Conservation (phyloP, 1,140 invertebrate species). For the Eumeta japonica region DNA sequence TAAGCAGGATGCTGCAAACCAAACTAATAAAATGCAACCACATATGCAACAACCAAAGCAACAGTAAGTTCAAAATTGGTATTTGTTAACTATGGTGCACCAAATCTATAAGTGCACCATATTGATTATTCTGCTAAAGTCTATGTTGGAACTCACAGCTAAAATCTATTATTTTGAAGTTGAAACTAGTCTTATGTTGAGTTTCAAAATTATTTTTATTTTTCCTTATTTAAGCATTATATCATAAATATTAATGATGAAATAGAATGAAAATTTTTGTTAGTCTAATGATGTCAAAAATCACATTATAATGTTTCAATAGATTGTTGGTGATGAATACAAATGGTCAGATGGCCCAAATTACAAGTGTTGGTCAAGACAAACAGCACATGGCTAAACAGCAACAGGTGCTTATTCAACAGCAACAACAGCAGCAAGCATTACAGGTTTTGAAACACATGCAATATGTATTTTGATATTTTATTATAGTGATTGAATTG, state of each 20-base stretch:
- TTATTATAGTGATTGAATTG: too few relatives aligned
- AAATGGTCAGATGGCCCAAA: conserved; percentile 55
- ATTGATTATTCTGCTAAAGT: neutral
- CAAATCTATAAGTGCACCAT: neutral
- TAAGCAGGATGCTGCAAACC: conserved; percentile 72
- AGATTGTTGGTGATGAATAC: conserved; percentile 61
- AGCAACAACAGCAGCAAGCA: conserved; percentile 41
- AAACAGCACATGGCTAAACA: conserved; percentile 36
- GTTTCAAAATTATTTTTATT: too few relatives aligned
- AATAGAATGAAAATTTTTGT: too few relatives aligned
- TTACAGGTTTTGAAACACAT: too few relatives aligned
- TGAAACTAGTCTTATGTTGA: too few relatives aligned
- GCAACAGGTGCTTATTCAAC: conserved; percentile 39
- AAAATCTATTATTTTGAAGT: too few relatives aligned
- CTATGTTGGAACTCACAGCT: too few relatives aligned
- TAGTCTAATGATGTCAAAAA: neutral
- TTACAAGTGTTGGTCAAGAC: conserved; percentile 38
- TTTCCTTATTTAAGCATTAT: too few relatives aligned
- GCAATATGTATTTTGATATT: too few relatives aligned
- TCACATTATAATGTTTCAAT: neutral
- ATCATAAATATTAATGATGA: too few relatives aligned
- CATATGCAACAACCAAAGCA: conserved; percentile 45
- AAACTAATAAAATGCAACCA: conserved; percentile 58
- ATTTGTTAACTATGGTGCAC: neutral
- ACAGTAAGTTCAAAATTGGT: conserved; percentile 28